phyloP scores from a whole-genome alignment of 2,888 invertebrate species.

The Brachyptera risi region DNA sequence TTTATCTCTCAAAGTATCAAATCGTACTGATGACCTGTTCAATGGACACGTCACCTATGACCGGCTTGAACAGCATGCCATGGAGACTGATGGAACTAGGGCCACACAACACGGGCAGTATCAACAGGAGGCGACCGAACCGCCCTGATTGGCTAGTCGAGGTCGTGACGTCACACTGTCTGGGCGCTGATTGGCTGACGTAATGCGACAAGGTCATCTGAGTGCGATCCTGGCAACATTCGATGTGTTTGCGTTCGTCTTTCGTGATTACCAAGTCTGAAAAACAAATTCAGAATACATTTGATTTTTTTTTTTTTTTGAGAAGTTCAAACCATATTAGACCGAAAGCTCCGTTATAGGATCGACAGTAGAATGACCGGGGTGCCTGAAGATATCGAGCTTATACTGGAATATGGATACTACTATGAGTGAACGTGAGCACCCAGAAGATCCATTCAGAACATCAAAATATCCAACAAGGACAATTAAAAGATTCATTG shows the following conservation, averaged over 20 bases:
- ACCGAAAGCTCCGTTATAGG: no score
- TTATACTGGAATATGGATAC: no score
- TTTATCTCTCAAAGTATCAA: no score
- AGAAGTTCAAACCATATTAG: no score
- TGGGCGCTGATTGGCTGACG: not conserved
- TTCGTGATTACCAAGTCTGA: constrained; percentile 17
- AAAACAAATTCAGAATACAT: no score
- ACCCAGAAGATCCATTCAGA: no score
- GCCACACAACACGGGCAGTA: constrained; percentile 39
- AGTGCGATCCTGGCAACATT: constrained; percentile 16
- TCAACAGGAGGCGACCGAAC: constrained; percentile 27
- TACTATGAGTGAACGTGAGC: no score
- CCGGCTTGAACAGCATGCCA: constrained; percentile 43
- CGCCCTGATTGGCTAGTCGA: constrained; percentile 22
- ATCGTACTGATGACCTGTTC: constrained; percentile 47
- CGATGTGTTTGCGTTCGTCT: constrained; percentile 18
- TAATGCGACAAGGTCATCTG: constrained; percentile 25
- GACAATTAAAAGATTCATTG: no score
- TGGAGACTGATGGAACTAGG: constrained; percentile 40
- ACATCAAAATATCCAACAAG: no score
- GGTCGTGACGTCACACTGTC: not conserved
- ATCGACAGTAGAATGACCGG: no score
- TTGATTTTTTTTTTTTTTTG: no score
- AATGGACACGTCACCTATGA: constrained; percentile 45
- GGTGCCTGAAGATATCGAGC: no score